These are phyloP conservation scores for Kryptolebias ocellatus DNA, from an alignment of 2,797 vertebrate species.

Conservation along the genomic window DNA sequence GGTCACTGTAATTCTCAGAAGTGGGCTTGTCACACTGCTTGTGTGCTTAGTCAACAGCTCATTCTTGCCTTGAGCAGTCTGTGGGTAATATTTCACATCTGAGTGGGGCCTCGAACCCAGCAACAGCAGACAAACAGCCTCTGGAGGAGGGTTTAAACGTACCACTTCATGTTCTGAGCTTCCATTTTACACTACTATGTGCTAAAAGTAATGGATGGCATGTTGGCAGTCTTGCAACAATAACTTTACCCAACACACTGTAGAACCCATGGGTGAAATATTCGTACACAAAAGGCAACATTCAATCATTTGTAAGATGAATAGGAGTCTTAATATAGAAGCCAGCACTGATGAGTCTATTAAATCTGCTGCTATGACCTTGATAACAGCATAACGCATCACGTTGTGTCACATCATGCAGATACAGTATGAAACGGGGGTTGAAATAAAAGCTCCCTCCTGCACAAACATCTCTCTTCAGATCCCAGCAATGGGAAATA, in stretches of 20 bases:
- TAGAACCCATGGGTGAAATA: background rate
- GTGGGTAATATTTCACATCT: slow-evolving; percentile 33
- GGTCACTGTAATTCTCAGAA: slow-evolving; percentile 42
- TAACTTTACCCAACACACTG: background rate
- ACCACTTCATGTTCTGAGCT: background rate
- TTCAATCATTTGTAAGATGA: slow-evolving; percentile 11
- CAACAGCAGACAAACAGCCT: slow-evolving; percentile 12
- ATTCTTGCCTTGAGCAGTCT: slow-evolving; percentile 20
- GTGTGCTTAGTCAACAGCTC: slow-evolving; percentile 13
- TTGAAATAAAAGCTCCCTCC: slow-evolving; percentile 16
- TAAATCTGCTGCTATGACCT: slow-evolving; percentile 39
- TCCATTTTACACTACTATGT: slow-evolving; percentile 4
- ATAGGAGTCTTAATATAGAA: background rate
- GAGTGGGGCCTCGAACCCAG: slow-evolving; percentile 14
- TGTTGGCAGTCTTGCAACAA: background rate
- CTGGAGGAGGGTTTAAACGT: slow-evolving; percentile 1
- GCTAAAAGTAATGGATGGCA: background rate
- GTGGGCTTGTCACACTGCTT: background rate
- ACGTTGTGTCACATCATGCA: slow-evolving; percentile 32
- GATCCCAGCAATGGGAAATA: slow-evolving; percentile 45
- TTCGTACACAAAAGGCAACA: background rate
- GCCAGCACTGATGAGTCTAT: slow-evolving; percentile 4
- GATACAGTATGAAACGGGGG: slow-evolving; percentile 5
- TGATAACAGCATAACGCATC: slow-evolving; percentile 21
- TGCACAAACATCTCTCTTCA: slow-evolving; percentile 23